Percentiles rank a stretch among this genome's conserved stretches.
phyloP scores from a whole-genome alignment of 2,888 invertebrate genomes.

The Empis livida region DNA sequence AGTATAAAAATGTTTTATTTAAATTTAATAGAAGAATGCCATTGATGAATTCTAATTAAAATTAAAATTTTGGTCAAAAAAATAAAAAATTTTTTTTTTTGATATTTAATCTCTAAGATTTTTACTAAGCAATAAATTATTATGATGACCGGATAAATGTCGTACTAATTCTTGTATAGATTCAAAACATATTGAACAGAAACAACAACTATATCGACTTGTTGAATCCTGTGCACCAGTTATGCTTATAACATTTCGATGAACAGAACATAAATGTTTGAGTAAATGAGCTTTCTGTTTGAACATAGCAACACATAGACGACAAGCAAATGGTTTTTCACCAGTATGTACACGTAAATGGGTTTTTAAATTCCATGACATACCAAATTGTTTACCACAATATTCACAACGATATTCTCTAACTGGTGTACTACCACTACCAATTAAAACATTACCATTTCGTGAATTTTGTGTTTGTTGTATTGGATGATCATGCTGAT shows the following conservation, averaged over 20 bases:
- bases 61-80: background rate
- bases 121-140: slow-evolving; percentile 74
- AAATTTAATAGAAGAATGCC: too few relatives aligned
- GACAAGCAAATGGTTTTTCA: slow-evolving; percentile 80
- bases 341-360: slow-evolving; percentile 79
- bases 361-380: slow-evolving; percentile 87
- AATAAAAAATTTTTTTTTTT: background rate
- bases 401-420: slow-evolving; percentile 80
- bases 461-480: slow-evolving; percentile 11
- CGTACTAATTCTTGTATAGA: slow-evolving; percentile 75
- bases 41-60: too few relatives aligned
- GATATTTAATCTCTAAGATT: slow-evolving; percentile 58
- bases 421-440: slow-evolving; percentile 37
- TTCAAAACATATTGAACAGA: slow-evolving; percentile 75
- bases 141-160: slow-evolving; percentile 78
- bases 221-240: slow-evolving; percentile 55
- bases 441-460: slow-evolving; percentile 17
- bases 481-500: slow-evolving; percentile 12
- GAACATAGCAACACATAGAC: slow-evolving; percentile 82
- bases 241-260: slow-evolving; percentile 69
- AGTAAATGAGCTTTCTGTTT: slow-evolving; percentile 80
- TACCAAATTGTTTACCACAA: slow-evolving; percentile 82
- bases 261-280: slow-evolving; percentile 79
- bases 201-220: slow-evolving; percentile 73
- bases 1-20: too few relatives aligned